phyloP scores from a whole-genome alignment of 2,797 vertebrate species.

The Falco naumanni region DNA sequence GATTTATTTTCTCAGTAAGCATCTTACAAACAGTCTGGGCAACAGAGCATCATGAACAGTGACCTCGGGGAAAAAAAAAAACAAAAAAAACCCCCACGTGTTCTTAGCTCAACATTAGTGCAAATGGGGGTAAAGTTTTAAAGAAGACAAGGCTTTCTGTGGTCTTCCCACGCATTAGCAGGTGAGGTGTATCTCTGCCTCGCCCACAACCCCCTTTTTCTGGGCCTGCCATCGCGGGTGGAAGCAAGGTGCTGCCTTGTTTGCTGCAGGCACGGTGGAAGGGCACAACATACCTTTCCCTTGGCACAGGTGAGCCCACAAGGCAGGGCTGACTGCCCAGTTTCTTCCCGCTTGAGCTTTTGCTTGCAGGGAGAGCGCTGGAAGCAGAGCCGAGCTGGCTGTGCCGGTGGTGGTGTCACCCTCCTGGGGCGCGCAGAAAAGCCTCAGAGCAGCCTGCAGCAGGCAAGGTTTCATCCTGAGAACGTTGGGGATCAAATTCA shows the following conservation, averaged over 20 bases:
- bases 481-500: accelerated
- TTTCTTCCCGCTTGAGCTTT: neutral
- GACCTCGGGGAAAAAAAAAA: neutral
- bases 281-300: neutral
- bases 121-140: neutral
- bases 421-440: neutral
- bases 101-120: neutral
- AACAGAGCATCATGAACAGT: neutral
- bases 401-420: neutral
- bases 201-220: neutral
- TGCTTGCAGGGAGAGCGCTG: neutral
- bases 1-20: constrained; percentile 10
- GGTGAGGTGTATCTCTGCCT: neutral
- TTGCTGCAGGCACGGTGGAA: neutral
- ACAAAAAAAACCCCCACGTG: neutral
- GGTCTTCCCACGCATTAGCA: neutral
- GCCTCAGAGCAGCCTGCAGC: neutral
- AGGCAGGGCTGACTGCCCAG: neutral
- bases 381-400: neutral
- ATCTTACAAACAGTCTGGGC: neutral
- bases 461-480: neutral
- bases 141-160: neutral
- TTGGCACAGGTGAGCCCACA: neutral
- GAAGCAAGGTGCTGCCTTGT: neutral
- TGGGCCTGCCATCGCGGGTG: neutral